phyloP scores from a whole-genome alignment of 2,888 invertebrate genomes.

The Tipula unca region DNA sequence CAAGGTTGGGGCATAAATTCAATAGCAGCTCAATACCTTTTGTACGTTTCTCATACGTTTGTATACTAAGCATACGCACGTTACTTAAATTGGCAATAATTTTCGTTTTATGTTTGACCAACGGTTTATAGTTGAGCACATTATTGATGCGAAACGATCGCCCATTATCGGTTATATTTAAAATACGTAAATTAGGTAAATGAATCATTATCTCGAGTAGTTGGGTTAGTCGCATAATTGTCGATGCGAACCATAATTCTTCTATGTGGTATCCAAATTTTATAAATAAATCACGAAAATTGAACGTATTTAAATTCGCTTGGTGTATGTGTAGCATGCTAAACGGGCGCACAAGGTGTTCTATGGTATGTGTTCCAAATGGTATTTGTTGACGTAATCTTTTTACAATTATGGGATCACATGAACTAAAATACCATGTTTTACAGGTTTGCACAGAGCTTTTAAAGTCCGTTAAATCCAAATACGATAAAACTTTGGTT shows the following conservation, averaged over 20 bases:
- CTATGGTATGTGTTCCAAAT: not conserved
- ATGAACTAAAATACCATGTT: not conserved
- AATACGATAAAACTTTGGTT: not conserved
- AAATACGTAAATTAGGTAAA: not conserved
- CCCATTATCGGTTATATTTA: not conserved
- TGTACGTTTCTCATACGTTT: not conserved
- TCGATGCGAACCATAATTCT: not conserved
- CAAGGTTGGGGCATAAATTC: not conserved
- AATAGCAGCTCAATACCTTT: not conserved
- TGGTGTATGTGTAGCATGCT: not conserved
- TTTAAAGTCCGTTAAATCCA: not conserved
- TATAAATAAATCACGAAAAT: constrained; percentile 14
- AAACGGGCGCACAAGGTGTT: not conserved
- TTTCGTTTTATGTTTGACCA: not conserved
- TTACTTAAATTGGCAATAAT: not conserved
- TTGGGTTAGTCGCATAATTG: not conserved
- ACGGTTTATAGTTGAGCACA: not conserved
- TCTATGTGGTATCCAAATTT: not conserved
- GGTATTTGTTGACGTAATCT: not conserved
- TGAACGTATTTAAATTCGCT: not conserved
- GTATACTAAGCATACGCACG: not conserved
- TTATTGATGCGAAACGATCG: not conserved
- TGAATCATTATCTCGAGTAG: not conserved
- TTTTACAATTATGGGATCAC: not conserved
- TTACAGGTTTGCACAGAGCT: not conserved